These are phyloP conservation scores for Clarias fuscus DNA, from an alignment of 2,797 vertebrate genomes.

Conservation along the genomic window DNA sequence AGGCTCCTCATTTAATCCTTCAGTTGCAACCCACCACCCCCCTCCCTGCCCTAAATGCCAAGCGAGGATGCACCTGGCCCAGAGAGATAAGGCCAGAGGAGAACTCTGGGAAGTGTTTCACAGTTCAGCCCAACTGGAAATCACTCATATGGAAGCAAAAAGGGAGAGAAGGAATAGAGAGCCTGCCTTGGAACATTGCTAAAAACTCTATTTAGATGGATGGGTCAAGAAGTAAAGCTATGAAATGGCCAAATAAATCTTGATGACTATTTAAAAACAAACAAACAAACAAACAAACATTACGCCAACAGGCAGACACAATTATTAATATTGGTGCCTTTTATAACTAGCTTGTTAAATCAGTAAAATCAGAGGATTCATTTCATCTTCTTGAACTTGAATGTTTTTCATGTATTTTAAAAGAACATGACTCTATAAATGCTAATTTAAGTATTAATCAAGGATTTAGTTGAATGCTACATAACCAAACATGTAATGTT, in stretches of 20 bases:
- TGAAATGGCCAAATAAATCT: conserved; percentile 16
- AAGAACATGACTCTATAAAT: background rate
- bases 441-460: background rate
- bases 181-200: conserved; percentile 66
- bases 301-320: background rate
- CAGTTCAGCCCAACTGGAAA: conserved; percentile 76
- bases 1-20: conserved; percentile 54
- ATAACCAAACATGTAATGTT: background rate
- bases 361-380: background rate
- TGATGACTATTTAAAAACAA: background rate
- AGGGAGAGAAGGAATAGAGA: conserved; percentile 64
- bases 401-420: background rate
- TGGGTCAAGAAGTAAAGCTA: conserved; percentile 4
- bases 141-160: conserved; percentile 73
- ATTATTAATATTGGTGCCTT: background rate
- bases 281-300: background rate
- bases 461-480: background rate
- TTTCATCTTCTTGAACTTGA: background rate
- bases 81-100: conserved; percentile 79
- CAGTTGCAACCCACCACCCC: conserved; percentile 37
- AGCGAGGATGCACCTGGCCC: conserved; percentile 81
- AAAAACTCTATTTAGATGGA: conserved; percentile 37
- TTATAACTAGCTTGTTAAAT: background rate
- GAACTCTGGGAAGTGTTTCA: conserved; percentile 75
- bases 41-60: conserved; percentile 65